Evolutionary conservation across 2,888 invertebrate species (phyloP), one percentile per base, ranked within the genome.

Genomic region (Arctia plantaginis): DNA sequence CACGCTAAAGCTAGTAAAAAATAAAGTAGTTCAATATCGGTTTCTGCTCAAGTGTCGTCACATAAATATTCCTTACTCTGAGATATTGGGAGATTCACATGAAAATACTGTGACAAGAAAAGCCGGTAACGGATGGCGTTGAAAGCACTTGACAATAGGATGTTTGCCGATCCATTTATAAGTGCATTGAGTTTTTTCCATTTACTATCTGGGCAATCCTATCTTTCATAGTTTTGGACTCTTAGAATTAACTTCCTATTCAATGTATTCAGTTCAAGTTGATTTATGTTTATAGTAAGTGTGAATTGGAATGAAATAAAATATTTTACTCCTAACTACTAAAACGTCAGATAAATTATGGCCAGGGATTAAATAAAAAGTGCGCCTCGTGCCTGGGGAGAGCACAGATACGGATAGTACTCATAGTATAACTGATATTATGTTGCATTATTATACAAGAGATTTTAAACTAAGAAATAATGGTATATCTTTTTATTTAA

Each of bases 111-210:
- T 66, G 79, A 81, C 62, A 62, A 47, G 44, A 67, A 67, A 67
- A 30, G 44, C 44, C 75, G 66, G 74, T 81, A 81, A 81, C 68
- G 66, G 74, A 81, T 85, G 83, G 74, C 75, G 66, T 68, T 30
- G 80, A 80, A 75, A 80, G 77, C 71, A 66, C 51, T 69, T n/a
- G 72, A 75, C 78, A 81, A 75, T 80, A 74, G 78, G 70, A 67
- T 73, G 73, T 75, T 66, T 30, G 51, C 64, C 65, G 71, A 72
- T 41, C 39, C 39, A 72, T 72, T 59, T 55, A 72, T 51, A 33
- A 51, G 59, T 62, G 35, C 33, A 71, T 71, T 62, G 27, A 27
- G 27, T 30, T 30, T 27, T 30, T 30, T 30, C 8, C 30, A 18
- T 62, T 62, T 27, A 27, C 59, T 59, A 13, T 59, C 27, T 59